Conservation (phyloP, 2,113 vertebrate species). For the Gobio gobio region DNA sequence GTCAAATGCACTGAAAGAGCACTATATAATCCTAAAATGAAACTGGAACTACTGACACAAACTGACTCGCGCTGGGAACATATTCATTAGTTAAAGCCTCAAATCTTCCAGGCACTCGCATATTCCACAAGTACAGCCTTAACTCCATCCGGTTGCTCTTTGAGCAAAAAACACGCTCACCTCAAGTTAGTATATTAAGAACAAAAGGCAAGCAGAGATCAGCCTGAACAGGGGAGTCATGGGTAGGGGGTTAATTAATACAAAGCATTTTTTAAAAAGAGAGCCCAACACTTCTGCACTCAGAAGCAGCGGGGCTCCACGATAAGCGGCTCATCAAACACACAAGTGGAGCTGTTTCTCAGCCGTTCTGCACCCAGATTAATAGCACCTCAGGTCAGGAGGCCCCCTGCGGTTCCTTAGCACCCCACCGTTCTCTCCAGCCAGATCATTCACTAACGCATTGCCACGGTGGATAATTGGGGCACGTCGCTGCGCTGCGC, state of each 20-base stretch:
- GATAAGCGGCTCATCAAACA: conserved; percentile 65
- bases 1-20: conserved; percentile 22
- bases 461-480: conserved; percentile 74
- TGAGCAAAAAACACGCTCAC: not conserved
- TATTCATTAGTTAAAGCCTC: not conserved
- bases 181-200: conserved; percentile 19
- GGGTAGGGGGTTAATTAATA: conserved; percentile 59
- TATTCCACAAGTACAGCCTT: not conserved
- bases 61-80: not conserved
- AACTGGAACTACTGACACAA: conserved; percentile 33
- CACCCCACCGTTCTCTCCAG: conserved; percentile 59
- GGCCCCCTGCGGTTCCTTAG: conserved; percentile 64
- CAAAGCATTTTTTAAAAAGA: conserved; percentile 61
- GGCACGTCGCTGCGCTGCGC: conserved; percentile 55
- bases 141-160: not conserved
- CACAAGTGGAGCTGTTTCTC: conserved; percentile 57
- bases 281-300: conserved; percentile 54
- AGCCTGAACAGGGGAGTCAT: conserved; percentile 31
- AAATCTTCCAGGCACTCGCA: not conserved
- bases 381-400: conserved; percentile 66
- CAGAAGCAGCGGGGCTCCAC: conserved; percentile 52
- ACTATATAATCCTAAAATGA: conserved; percentile 24
- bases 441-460: conserved; percentile 70
- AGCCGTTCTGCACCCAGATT: conserved; percentile 61
- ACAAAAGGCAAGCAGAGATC: conserved; percentile 31